Base-by-base conservation (phyloP, 2,113 vertebrate genomes). In the Amblyornis subalaris region DNA sequence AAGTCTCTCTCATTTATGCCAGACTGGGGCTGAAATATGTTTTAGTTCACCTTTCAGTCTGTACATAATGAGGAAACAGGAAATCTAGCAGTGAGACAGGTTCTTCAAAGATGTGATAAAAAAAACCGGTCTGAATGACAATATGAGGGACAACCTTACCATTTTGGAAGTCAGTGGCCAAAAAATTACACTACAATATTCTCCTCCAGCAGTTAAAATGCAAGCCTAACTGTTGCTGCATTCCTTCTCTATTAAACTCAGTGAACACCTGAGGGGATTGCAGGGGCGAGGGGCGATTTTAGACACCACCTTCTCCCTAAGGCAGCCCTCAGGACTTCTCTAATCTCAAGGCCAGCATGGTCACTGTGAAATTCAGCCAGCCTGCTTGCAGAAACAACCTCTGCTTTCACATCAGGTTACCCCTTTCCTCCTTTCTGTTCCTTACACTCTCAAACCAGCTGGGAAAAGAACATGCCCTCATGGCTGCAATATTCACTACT, bases 81-180 rank as follows among this genome's bases (percentile, higher is more conserved):
- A 33, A 45, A 88, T 54, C 29, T 10, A 62, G 36, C 53, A 65
- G 14, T 21, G 16, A 72, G 12, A 47, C 6, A 47, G 38, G 8
- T 53, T 92, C 38, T 73, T 73, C 79, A 48, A 92, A 73, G 25
- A 45, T 28, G 3, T 58, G 14, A 33, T 25, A 69, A 69, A 7
- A 42, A 47, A 91, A 87, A 15, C 4, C 64, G 9, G 40, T 57
- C 25, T 82, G 40, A 74, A 67, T 11, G 28, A 53, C 42, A 73
- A 2, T 14, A 58, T 60, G 12, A 78, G 3, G 6, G 24, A 71
- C 1, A 1, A n/a, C 4, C 13, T 4, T 45, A 45, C 19, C 26
- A 73, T 36, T 61, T 11, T 35, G 18, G 18, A 28, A 71, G 4
- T 26, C 45, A 35, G 17, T 9, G 20, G 45, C 13, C 45, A n/a